These are phyloP conservation scores for Haemorhous mexicanus DNA, from an alignment of 2,113 vertebrate genomes.

Conservation along the genomic window DNA sequence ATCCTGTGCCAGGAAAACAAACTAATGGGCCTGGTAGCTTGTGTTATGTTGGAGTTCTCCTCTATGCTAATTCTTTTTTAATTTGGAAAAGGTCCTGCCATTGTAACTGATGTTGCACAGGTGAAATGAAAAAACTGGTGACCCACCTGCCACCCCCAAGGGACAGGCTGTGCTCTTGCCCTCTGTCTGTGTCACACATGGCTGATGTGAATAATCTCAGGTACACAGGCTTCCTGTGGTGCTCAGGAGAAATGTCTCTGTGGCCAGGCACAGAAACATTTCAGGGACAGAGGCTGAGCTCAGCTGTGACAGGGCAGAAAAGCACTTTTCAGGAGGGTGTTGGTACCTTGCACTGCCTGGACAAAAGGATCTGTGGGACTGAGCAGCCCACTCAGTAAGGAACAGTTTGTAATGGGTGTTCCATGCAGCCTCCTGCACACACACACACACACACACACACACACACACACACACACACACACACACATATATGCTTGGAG, in stretches of 20 bases:
- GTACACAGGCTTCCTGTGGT: background rate
- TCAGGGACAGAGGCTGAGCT: background rate
- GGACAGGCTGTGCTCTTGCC: background rate
- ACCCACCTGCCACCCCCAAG: rapidly evolving
- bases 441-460: background rate
- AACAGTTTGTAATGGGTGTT: background rate
- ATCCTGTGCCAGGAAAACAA: background rate
- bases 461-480: background rate
- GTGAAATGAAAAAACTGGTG: background rate
- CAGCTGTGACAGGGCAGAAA: background rate
- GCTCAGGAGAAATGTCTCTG: background rate
- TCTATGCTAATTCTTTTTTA: background rate
- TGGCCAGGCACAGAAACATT: background rate
- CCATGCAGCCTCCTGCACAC: background rate
- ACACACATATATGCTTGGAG: background rate
- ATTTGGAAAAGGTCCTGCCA: background rate
- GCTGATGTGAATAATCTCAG: background rate
- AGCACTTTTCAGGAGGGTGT: background rate
- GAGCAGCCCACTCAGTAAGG: background rate
- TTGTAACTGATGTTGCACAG: background rate
- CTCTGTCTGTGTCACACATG: background rate
- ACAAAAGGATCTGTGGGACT: background rate
- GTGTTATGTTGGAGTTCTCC: background rate
- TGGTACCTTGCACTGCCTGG: background rate
- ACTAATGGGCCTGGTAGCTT: background rate